phyloP scores from a whole-genome alignment of 2,888 invertebrate species.

The Dascillus cervinus region DNA sequence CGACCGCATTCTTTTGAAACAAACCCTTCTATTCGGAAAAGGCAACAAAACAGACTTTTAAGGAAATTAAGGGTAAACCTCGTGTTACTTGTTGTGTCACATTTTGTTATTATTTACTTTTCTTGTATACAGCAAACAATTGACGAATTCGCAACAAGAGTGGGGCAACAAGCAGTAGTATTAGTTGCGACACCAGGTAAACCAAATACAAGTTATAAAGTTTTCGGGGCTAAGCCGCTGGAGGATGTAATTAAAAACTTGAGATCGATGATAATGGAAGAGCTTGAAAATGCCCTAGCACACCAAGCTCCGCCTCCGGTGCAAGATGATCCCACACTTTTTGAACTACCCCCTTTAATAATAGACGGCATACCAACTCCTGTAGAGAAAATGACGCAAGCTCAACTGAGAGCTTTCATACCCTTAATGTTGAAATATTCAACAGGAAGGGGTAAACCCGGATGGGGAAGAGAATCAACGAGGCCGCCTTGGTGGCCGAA shows the following conservation, averaged over 20 bases:
- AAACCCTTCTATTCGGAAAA: constrained; percentile 90
- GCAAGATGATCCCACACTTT: constrained; percentile 85
- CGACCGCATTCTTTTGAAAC: constrained; percentile 94
- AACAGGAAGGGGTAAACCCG: constrained; percentile 93
- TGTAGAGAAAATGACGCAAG: constrained; percentile 98
- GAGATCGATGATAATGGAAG: constrained; percentile 88
- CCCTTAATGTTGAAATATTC: constrained; percentile 97
- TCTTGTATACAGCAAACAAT: constrained; percentile 68
- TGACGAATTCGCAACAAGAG: constrained; percentile 93
- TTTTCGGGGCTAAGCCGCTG: constrained; percentile 92
- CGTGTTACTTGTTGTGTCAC: constrained; percentile 1
- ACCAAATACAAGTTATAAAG: constrained; percentile 92
- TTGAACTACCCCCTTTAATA: constrained; percentile 91
- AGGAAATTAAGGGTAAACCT: constrained; percentile 65
- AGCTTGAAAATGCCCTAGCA: constrained; percentile 85
- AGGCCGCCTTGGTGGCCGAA: constrained; percentile 98
- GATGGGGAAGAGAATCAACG: constrained; percentile 95
- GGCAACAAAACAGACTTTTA: constrained; percentile 88
- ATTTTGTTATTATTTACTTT: constrained; percentile 1
- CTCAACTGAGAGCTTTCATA: constrained; percentile 92
- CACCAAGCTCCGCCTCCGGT: constrained; percentile 84
- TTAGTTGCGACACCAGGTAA: constrained; percentile 94
- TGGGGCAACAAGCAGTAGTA: constrained; percentile 95
- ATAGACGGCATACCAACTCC: constrained; percentile 97
- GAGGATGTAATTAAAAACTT: constrained; percentile 93